These are phyloP conservation scores for Gopherus evgoodei DNA, from an alignment of 2,113 vertebrate genomes.

Conservation along the genomic window DNA sequence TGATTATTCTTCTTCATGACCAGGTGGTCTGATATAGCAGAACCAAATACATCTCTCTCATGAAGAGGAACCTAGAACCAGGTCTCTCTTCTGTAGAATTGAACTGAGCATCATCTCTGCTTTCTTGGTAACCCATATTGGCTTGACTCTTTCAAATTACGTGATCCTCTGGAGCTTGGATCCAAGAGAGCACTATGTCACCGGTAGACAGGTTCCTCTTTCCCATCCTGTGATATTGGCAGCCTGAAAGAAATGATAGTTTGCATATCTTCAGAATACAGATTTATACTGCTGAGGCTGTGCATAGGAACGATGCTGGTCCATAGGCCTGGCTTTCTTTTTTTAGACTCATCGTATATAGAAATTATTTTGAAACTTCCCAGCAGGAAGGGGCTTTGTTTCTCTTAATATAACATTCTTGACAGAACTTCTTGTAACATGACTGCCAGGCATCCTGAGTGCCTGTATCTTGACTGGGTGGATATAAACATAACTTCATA, in stretches of 20 bases:
- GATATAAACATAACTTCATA: background rate
- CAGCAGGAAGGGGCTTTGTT: conserved; percentile 13
- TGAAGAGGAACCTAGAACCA: background rate
- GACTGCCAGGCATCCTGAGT: background rate
- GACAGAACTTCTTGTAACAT: background rate
- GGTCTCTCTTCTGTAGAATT: background rate
- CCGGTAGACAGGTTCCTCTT: background rate
- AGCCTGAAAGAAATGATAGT: background rate
- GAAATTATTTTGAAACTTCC: conserved; percentile 20
- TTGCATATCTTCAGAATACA: background rate
- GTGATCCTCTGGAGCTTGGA: background rate
- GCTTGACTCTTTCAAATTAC: background rate
- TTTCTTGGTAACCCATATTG: background rate
- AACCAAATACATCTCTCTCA: background rate
- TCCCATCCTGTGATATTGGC: background rate
- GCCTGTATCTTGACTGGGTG: accelerated
- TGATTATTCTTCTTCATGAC: background rate
- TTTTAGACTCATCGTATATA: background rate
- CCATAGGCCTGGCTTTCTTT: background rate
- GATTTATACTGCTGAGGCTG: background rate
- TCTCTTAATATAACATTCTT: accelerated
- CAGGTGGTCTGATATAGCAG: background rate
- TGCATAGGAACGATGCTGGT: accelerated
- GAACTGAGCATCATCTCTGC: background rate
- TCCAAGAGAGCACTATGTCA: background rate